Evolutionary conservation across 2,797 vertebrate genomes (phyloP).

Genomic region (Trachops cirrhosus): DNA sequence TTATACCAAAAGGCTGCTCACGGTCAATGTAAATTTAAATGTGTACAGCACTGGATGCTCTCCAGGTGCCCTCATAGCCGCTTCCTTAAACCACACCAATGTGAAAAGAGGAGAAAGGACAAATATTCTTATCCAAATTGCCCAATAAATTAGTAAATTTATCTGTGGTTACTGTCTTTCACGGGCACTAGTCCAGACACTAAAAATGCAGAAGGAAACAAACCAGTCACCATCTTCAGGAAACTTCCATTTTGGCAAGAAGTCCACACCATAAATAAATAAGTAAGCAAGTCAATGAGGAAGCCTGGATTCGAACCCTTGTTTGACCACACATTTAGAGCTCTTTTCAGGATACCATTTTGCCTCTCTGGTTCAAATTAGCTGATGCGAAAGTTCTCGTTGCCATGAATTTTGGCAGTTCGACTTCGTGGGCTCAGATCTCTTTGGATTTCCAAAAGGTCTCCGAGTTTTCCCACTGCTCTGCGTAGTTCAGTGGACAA

Average conservation of each 20-base stretch:
- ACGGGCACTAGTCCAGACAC: not conserved
- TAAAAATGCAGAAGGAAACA: not conserved
- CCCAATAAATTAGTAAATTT: slow-evolving; percentile 24
- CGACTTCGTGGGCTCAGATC: not conserved
- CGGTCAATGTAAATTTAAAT: slow-evolving; percentile 49
- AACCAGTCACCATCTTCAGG: not conserved
- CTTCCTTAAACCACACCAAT: slow-evolving; percentile 27
- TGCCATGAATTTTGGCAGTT: not conserved
- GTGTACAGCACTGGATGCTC: not conserved
- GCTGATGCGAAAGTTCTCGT: not conserved
- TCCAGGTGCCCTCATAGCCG: not conserved
- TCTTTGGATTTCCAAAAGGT: slow-evolving; percentile 12
- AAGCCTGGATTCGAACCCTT: not conserved
- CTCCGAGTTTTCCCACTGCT: not conserved
- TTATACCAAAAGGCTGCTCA: slow-evolving; percentile 45
- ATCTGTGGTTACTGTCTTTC: not conserved
- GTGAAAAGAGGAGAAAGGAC: not conserved
- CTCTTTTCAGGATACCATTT: not conserved
- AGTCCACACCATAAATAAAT: not conserved
- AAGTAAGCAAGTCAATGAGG: not conserved
- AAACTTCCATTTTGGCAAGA: not conserved
- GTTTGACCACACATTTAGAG: not conserved
- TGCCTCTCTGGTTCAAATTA: not conserved
- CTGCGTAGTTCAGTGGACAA: not conserved
- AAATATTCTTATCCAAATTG: not conserved